Evolutionary conservation across 2,113 vertebrate species (phyloP).

Genomic region (Rana temporaria): DNA sequence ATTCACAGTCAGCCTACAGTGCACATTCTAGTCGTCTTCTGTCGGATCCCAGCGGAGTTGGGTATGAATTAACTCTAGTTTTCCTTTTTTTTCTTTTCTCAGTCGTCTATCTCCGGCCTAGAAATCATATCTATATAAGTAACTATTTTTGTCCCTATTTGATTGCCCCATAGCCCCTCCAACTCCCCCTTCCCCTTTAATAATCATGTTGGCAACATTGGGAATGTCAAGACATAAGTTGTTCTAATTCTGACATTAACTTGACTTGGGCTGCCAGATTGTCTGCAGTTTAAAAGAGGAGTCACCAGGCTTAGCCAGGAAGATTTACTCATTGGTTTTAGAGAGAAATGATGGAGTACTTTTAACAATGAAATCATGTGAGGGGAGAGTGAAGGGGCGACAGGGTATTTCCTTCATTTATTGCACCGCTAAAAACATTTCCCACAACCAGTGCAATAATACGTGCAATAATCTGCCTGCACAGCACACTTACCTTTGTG

Average conservation of each 20-base stretch:
- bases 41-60: conserved; percentile 4
- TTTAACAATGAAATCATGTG: conserved; percentile 51
- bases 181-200: conserved; percentile 1
- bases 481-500: too few relatives aligned
- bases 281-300: conserved; percentile 57
- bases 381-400: conserved; percentile 38
- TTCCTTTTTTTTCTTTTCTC: background rate
- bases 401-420: conserved; percentile 29
- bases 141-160: conserved; percentile 28
- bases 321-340: conserved; percentile 51
- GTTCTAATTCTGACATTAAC: conserved; percentile 52
- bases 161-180: conserved; percentile 16
- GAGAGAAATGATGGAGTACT: conserved; percentile 41
- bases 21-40: background rate
- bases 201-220: conserved; percentile 47
- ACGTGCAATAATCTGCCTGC: too few relatives aligned
- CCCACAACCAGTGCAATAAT: background rate
- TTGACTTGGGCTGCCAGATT: conserved; percentile 57
- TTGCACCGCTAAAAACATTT: conserved; percentile 2
- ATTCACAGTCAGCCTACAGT: background rate
- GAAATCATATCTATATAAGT: conserved; percentile 24
- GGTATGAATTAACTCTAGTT: conserved; percentile 1
- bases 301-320: conserved; percentile 51
- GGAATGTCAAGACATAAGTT: conserved; percentile 50
- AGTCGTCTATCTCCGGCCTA: background rate